These are phyloP conservation scores for Protonemura montana DNA, from an alignment of 2,888 invertebrate genomes.

Conservation along the genomic window DNA sequence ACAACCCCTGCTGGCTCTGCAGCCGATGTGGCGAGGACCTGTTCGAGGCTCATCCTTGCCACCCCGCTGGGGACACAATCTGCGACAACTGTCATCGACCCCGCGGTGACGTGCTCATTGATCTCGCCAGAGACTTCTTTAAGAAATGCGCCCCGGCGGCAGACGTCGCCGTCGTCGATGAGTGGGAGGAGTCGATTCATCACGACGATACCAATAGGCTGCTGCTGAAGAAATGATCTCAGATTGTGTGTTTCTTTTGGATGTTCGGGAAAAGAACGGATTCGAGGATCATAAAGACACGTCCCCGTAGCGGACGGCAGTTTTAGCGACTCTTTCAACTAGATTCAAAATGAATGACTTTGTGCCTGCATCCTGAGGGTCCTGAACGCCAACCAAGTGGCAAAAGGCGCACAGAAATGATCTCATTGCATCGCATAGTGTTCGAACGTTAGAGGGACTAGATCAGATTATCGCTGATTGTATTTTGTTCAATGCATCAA, in stretches of 20 bases:
- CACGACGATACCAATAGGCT: neutral
- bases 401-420: neutral
- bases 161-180: neutral
- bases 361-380: no score
- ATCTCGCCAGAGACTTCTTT: slow-evolving; percentile 46
- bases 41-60: slow-evolving; percentile 60
- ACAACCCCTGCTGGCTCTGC: slow-evolving; percentile 59
- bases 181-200: neutral
- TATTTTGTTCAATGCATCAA: neutral
- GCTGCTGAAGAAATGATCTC: neutral
- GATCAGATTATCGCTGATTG: no score
- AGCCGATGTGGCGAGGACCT: slow-evolving; percentile 59
- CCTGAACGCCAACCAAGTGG: no score
- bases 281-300: no score
- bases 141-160: neutral
- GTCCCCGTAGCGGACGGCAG: no score
- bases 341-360: no score
- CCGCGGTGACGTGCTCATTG: neutral
- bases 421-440: neutral
- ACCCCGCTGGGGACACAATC: slow-evolving; percentile 57
- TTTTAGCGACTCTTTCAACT: no score
- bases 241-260: neutral
- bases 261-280: no score
- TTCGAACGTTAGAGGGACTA: no score
- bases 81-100: slow-evolving; percentile 59